A percentile compares a stretch with the other conserved stretches of the same genome.
Conservation (phyloP, 30 jellyfish, hydroid and myxozoan genomes). For the Turritopsis rubra region DNA sequence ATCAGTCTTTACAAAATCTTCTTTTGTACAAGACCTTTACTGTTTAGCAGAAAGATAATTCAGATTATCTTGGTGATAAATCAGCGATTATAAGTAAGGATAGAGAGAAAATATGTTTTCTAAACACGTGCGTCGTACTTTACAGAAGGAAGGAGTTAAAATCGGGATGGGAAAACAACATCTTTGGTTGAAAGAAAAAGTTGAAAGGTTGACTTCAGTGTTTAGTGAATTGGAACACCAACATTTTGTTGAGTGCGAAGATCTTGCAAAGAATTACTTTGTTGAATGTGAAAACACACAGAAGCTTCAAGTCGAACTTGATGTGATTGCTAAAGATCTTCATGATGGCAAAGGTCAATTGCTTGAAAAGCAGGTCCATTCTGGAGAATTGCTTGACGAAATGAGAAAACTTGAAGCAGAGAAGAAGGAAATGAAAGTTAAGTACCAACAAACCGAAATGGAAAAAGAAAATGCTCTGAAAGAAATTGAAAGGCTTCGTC, state of each 20-base stretch:
- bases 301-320: neutral
- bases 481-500: neutral
- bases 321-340: neutral
- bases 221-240: neutral
- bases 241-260: neutral
- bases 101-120: neutral
- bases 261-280: neutral
- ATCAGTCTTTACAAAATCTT: neutral
- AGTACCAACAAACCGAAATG: neutral
- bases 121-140: neutral
- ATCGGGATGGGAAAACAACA: neutral
- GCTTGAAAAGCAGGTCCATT: neutral
- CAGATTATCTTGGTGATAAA: too few species aligned
- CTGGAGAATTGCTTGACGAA: neutral
- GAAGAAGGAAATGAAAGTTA: neutral
- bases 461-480: neutral
- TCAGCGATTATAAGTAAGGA: neutral
- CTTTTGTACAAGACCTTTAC: neutral
- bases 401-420: neutral
- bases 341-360: neutral
- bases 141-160: neutral
- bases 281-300: neutral
- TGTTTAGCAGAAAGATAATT: neutral
- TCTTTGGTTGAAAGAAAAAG: neutral
- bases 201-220: neutral